A percentile compares a stretch with the other conserved stretches of the same genome.
These are phyloP conservation scores for Falcaria lacertinaria DNA, from an alignment of 2,888 invertebrate genomes.

Conservation along the genomic window DNA sequence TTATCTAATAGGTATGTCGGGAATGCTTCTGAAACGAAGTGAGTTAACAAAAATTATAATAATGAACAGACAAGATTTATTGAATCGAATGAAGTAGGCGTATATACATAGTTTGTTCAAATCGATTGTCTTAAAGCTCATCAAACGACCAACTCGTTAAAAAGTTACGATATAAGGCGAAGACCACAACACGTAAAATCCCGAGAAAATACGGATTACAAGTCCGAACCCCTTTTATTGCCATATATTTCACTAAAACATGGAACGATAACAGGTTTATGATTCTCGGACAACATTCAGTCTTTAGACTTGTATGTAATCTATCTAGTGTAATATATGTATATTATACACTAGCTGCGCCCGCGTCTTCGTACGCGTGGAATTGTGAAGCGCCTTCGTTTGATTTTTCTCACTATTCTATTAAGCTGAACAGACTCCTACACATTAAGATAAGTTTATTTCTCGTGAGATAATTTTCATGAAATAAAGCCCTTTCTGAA, in stretches of 20 bases:
- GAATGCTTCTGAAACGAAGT: constrained; percentile 40
- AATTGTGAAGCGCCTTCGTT: no score
- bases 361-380: no score
- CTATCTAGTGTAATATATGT: no score
- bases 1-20: no score
- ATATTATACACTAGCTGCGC: no score
- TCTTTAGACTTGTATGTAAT: constrained; percentile 22
- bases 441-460: no score
- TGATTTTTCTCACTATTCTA: no score
- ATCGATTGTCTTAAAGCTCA: constrained; percentile 32
- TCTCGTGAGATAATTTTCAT: no score
- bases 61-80: not conserved
- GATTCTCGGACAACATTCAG: constrained; percentile 43
- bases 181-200: constrained; percentile 49
- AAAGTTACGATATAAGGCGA: constrained; percentile 48
- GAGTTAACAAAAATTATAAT: no score
- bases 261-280: constrained; percentile 46
- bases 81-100: not conserved
- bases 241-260: constrained; percentile 61
- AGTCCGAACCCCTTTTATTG: constrained; percentile 61
- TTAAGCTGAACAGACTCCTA: no score
- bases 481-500: no score
- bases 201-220: constrained; percentile 65
- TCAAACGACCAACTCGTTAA: constrained; percentile 45
- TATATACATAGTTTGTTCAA: constrained; percentile 19